Base-by-base conservation (phyloP, 2,797 vertebrate species). In the Vipera latastei region DNA sequence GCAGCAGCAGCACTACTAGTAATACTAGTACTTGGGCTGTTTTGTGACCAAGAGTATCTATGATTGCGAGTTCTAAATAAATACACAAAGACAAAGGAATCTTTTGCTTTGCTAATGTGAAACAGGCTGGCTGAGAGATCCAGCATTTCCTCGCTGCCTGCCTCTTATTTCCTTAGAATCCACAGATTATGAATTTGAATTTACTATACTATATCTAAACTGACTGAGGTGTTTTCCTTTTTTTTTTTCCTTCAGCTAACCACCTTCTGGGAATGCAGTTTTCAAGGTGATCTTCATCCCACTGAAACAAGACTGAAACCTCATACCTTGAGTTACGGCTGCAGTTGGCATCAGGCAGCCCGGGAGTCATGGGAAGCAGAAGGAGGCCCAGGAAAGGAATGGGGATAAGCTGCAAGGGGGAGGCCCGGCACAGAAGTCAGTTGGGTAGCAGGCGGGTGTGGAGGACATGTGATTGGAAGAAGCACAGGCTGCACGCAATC, bases 231-330 rank as follows among this genome's bases (percentile, higher is more conserved):
- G 90, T 95, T 92, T 96, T 93, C 7, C 28, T 94, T 92, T 28
- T 86, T 53, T 53, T 9, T 96, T 97, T 94, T 94, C 96, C 97
- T 97, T 89, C 96, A 99, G 99, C 98, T 99, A 99, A 99, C 98
- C 98, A 98, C 96, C 97, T 98, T 98, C 97, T 92, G 0, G 97
- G 98, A 98, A 97, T 95, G 98, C 97, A 98, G 97, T 97, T 32
- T 95, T 97, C 97, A 88, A 96, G 98, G 97, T 97, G 98, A 97
- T 97, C 97, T 98, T 98, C 98, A 98, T 98, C 98, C 96, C 94
- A 83, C 97, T 96, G 96, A 97, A 97, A 97, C 96, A 97, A 98
- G 98, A 98, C 98, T 98, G 96, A 98, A 97, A 96, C 97, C 97
- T 96, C 93, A 97, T 98, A 97, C 73, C 73, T 83, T 48, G 73